Conservation (phyloP, 2,113 vertebrate genomes). For the Nesogale talazaci region DNA sequence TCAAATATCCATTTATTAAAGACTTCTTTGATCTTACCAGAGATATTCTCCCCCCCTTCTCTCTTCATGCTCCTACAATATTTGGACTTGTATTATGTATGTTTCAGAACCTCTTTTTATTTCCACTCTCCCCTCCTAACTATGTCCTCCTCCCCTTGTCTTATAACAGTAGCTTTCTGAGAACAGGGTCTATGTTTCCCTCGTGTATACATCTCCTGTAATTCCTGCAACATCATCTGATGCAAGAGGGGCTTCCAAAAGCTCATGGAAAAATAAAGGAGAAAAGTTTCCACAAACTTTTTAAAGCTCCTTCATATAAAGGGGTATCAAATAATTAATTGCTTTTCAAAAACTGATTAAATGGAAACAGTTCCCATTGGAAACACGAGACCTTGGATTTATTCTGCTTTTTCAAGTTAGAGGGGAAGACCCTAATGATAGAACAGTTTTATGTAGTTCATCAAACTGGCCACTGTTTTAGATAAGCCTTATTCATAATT, state of each 20-base stretch:
- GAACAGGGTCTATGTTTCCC: not conserved
- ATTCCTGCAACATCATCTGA: not conserved
- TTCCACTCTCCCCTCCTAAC: not conserved
- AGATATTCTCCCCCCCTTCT: not conserved
- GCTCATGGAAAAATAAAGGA: too few species aligned
- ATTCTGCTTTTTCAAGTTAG: conserved; percentile 68
- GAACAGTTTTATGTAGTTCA: conserved; percentile 1
- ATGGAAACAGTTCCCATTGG: not conserved
- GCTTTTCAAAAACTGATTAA: conserved; percentile 18
- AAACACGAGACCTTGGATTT: conserved; percentile 5
- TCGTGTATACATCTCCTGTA: not conserved
- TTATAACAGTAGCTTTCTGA: not conserved
- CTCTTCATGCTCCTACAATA: not conserved
- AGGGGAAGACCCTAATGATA: not conserved
- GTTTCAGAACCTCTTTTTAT: not conserved
- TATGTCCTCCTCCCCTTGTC: not conserved
- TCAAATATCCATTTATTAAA: not conserved
- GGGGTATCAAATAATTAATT: not conserved
- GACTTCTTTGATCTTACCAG: not conserved
- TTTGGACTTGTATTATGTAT: not conserved
- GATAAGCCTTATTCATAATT: not conserved
- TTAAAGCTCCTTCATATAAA: too few species aligned
- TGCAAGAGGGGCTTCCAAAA: not conserved
- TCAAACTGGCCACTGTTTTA: not conserved
- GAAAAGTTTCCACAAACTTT: too few species aligned